phyloP scores from a whole-genome alignment of 1,140 invertebrate species.

The Zaprionus inermis region DNA sequence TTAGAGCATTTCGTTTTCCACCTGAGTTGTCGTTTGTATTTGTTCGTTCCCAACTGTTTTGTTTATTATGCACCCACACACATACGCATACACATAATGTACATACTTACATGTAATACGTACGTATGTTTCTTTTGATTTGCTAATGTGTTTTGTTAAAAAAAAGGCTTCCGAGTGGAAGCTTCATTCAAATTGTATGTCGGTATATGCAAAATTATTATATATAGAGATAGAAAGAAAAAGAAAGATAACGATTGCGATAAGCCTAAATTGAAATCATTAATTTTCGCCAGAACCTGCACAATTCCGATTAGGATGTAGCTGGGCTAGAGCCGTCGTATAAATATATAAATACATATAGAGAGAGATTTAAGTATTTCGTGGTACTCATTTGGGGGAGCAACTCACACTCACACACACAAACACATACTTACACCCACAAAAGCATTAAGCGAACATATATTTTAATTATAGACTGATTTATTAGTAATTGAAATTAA shows the following conservation, averaged over 20 bases:
- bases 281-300: slow-evolving; percentile 45
- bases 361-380: slow-evolving; percentile 57
- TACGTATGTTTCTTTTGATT: slow-evolving; percentile 52
- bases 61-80: slow-evolving; percentile 29
- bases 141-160: slow-evolving; percentile 53
- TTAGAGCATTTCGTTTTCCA: slow-evolving; percentile 37
- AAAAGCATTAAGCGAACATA: slow-evolving; percentile 81
- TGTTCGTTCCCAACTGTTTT: slow-evolving; percentile 41
- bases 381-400: slow-evolving; percentile 44
- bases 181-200: slow-evolving; percentile 53
- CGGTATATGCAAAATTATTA: slow-evolving; percentile 35
- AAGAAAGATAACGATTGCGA: neutral
- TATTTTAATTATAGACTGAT: slow-evolving; percentile 83
- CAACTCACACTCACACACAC: slow-evolving; percentile 58
- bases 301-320: slow-evolving; percentile 45
- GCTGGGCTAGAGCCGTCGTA: slow-evolving; percentile 15
- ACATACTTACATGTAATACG: slow-evolving; percentile 1
- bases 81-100: neutral
- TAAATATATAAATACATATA: slow-evolving; percentile 21
- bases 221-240: neutral
- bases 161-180: slow-evolving; percentile 33
- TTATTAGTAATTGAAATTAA: slow-evolving; percentile 83
- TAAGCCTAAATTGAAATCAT: slow-evolving; percentile 30
- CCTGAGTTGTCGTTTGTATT: slow-evolving; percentile 53
- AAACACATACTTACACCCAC: slow-evolving; percentile 46